phyloP scores from a whole-genome alignment of 2,888 invertebrate genomes.

The Sarcophaga variegata region DNA sequence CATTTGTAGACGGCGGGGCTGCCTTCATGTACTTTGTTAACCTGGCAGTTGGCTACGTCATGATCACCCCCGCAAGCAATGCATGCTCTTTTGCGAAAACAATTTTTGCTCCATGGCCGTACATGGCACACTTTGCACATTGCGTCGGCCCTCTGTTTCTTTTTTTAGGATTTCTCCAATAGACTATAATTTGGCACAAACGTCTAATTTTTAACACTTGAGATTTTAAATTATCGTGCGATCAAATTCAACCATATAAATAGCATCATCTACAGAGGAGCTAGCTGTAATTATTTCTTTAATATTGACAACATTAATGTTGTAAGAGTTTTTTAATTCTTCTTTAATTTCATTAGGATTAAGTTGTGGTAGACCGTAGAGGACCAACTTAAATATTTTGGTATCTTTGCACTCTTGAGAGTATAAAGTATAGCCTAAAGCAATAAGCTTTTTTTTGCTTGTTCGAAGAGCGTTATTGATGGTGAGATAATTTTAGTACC shows the following conservation, averaged over 20 bases:
- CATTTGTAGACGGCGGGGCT: constrained; percentile 8
- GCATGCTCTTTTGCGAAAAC: constrained; percentile 1
- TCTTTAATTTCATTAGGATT: too few relatives aligned
- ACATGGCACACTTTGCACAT: constrained; percentile 41
- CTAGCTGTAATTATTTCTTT: constrained; percentile 20
- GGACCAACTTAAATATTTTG: constrained; percentile 9
- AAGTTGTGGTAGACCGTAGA: constrained; percentile 11
- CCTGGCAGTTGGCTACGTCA: constrained; percentile 6
- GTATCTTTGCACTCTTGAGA: constrained; percentile 6
- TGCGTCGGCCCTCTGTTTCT: constrained; percentile 26
- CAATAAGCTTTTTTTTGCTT: constrained; percentile 10
- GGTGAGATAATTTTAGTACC: neutral
- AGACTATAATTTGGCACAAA: constrained; percentile 1
- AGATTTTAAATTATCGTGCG: neutral
- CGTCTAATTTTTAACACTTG: constrained; percentile 27
- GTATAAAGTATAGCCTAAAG: neutral
- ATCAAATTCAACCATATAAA: constrained; percentile 33
- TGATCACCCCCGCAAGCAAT: constrained; percentile 12
- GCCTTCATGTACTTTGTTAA: neutral
- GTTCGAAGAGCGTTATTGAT: neutral
- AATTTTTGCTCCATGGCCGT: constrained; percentile 35
- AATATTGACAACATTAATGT: neutral
- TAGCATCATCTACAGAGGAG: constrained; percentile 13
- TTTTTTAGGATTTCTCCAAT: constrained; percentile 27
- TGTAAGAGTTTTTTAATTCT: neutral